Evolutionary conservation across 2,113 vertebrate genomes (phyloP), one percentile per base, ranked within the genome.

Genomic region (Calyptomena viridis): DNA sequence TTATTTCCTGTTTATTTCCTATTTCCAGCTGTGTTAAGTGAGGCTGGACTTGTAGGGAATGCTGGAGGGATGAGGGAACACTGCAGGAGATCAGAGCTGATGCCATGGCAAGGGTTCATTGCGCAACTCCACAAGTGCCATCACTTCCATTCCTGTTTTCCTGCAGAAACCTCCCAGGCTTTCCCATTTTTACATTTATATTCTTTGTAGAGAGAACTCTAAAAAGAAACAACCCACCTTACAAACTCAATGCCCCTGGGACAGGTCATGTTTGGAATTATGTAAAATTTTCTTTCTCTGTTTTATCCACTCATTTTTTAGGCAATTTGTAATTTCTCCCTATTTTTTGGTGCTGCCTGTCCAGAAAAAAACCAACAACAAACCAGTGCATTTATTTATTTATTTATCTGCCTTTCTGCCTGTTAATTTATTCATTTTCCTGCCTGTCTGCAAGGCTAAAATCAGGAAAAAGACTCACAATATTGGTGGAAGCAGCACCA

Each of bases 81-180:
- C 2, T 28, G 22, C 35, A 1, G 31, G 40, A 39, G 37, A 56
- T 9, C 22, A 59, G 60, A 12, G 33, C 39, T 23, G 17, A 47
- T 27, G 31, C 28, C 30, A 2, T 12, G 72, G 10, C 14, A 6
- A 18, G 25, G 7, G 30, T 58, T 14, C 17, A 21, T n/a, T 8
- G 40, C 30, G n/a, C 20, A 1, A 31, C 1, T 1, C 50, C 47
- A 37, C 52, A 35, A 8, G 33, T 28, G 52, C 18, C 11, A 1
- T 13, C 28, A 1, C 6, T 5, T 28, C 4, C 23, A 31, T 19
- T 40, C 8, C 27, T 58, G 24, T 21, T 55, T 14, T 47, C n/a
- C 84, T 23, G 3, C 15, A 33, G 47, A 39, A 46, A 19, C 28
- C 68, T 23, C 28, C 4, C 9, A n/a, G 40, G 11, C 56, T 31